Base-by-base conservation (phyloP, 2,888 invertebrate genomes). In the Cloeon dipterum region DNA sequence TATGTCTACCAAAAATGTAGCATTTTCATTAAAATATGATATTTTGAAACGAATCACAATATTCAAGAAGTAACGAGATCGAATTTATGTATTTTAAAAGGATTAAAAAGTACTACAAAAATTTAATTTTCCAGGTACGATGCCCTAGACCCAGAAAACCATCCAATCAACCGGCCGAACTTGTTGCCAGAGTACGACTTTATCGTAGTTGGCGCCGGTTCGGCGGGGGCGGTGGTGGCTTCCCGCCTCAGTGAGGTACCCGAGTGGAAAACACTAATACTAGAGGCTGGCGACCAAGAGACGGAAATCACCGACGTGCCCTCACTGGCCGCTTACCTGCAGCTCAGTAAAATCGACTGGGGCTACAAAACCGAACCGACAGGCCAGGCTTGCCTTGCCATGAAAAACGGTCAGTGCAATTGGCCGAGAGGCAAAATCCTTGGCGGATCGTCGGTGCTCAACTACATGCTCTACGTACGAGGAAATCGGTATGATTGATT, bases 391-490 rank as follows among this genome's bases (percentile, higher is more conserved):
- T 85, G 85, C 46, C 57, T 83, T 41, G 83, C 77, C 11, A 79
- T 85, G 71, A 74, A 75, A 47, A 73, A 74, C 42, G 74, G 71
- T 34, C 65, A 75, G 38, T 85, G 85, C 57, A 83, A 79, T 53
- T 85, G 83, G 85, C 83, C 85, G 0, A 61, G 91, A 34, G 83
- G 83, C 16, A 85, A 83, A 55, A 82, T 88, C 2, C 64, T 91
- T 1, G 91, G 91, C 3, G 89, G 89, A 1, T 78, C 78, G 1
- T 78, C 79, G 45, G 77, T 79, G 1, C 61, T 88, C 1, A 89
- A 89, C 52, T 82, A 82, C 53, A 86, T 89, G 88, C 63, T 88
- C 3, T 89, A 89, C 53, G 79, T 86, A 0, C 61, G 89, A 42
- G 89, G 89, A 8, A 81, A 66, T 43, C 64, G 65, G n/a, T n/a